Evolutionary conservation across 2,797 vertebrate genomes (phyloP).

Genomic region (Tachyglossus aculeatus): DNA sequence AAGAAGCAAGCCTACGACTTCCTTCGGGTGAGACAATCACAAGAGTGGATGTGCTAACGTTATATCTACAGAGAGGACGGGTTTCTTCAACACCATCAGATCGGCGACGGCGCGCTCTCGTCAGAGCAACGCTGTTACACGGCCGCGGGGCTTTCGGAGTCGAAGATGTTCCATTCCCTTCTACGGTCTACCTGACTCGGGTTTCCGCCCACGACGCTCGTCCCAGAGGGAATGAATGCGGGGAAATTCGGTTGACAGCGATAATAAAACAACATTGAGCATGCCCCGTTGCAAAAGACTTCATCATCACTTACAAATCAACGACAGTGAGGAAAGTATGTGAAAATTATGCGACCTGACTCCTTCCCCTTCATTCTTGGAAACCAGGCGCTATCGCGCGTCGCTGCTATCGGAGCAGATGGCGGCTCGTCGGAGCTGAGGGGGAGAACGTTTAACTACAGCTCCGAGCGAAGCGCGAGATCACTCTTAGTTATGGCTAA

Average conservation of each 20-base stretch:
- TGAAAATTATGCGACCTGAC: constrained; percentile 13
- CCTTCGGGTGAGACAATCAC: too few species aligned
- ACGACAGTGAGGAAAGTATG: constrained; percentile 27
- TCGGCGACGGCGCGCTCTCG: not conserved
- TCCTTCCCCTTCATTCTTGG: constrained; percentile 13
- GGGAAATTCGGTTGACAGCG: constrained; percentile 56
- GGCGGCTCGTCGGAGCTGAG: not conserved
- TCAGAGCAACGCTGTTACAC: not conserved
- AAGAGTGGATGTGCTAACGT: constrained; percentile 5
- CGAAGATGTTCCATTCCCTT: constrained; percentile 15
- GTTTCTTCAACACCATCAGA: not conserved
- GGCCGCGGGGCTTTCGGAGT: constrained; percentile 13
- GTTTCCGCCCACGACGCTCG: constrained; percentile 61
- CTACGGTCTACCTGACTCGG: constrained; percentile 48
- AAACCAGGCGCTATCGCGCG: not conserved
- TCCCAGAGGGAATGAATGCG: constrained; percentile 64
- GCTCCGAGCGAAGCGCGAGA: constrained; percentile 45
- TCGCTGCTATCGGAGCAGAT: not conserved
- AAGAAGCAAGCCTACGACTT: too few species aligned
- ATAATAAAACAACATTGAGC: constrained; percentile 59
- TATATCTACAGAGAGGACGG: constrained; percentile 14
- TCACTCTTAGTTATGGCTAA: constrained; percentile 45
- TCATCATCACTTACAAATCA: constrained; percentile 55
- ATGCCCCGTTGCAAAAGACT: constrained; percentile 53
- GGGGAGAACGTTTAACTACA: constrained; percentile 8